These are phyloP conservation scores for Phoebastria nigripes DNA, from an alignment of 2,797 vertebrate species.

Conservation along the genomic window DNA sequence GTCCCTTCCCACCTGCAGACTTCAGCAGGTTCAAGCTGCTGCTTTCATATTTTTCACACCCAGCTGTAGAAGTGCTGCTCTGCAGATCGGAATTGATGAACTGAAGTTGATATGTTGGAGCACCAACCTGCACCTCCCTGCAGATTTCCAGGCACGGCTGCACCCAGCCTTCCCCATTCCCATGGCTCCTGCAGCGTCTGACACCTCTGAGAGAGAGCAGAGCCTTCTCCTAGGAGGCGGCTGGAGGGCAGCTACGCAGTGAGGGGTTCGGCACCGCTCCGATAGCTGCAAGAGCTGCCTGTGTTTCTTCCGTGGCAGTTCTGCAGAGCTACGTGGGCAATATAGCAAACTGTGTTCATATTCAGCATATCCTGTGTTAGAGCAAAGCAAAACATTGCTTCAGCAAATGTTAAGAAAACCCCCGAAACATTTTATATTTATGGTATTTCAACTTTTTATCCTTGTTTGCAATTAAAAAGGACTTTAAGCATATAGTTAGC, in stretches of 20 bases:
- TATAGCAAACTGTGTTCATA: rapidly evolving
- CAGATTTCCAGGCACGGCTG: background rate
- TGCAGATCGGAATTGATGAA: rapidly evolving
- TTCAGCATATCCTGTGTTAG: background rate
- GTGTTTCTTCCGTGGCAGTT: rapidly evolving
- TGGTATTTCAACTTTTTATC: background rate
- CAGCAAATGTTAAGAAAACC: background rate
- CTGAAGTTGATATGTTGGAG: background rate
- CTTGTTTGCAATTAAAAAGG: background rate
- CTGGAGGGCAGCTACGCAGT: background rate
- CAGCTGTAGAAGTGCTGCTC: background rate
- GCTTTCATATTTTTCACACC: background rate
- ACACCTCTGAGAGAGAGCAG: rapidly evolving
- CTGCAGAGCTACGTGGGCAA: background rate
- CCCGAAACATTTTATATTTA: background rate
- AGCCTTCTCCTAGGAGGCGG: background rate
- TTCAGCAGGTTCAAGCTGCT: background rate
- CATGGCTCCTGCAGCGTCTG: rapidly evolving
- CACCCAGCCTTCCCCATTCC: background rate
- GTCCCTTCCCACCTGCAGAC: background rate
- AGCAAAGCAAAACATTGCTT: background rate
- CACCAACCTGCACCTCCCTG: background rate
- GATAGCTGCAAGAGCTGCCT: rapidly evolving
- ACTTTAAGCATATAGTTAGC: background rate
- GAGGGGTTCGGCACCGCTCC: background rate